Conservation (phyloP, 2,797 vertebrate genomes). For the Psittacula derbiana region DNA sequence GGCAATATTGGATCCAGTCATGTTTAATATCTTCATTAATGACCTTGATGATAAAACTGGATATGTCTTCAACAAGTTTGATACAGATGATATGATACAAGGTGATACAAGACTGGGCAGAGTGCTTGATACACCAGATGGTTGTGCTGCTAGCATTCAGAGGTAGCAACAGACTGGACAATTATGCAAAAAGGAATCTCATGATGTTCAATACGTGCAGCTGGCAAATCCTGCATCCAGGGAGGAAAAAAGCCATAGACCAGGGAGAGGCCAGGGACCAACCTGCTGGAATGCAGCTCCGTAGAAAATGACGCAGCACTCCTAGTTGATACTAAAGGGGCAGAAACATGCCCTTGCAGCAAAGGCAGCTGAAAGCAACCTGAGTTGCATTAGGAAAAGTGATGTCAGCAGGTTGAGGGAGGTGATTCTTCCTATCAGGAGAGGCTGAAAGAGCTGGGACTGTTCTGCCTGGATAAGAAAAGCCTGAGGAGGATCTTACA, state of each 20-base stretch:
- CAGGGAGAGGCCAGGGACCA: neutral
- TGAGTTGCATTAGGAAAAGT: neutral
- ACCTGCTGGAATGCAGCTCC: neutral
- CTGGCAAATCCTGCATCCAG: neutral
- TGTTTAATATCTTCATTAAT: neutral
- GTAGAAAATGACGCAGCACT: neutral
- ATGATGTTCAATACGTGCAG: neutral
- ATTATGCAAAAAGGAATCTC: neutral
- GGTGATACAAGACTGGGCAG: neutral
- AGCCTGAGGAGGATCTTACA: neutral
- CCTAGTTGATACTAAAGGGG: neutral
- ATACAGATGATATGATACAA: neutral
- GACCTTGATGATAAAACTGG: neutral
- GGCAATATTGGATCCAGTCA: neutral
- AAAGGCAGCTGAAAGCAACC: neutral
- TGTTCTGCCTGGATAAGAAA: neutral
- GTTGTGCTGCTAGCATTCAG: neutral
- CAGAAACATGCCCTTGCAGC: neutral
- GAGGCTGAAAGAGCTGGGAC: neutral
- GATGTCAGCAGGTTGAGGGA: neutral
- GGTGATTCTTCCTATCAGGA: neutral
- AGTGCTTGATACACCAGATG: neutral
- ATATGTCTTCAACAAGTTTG: neutral
- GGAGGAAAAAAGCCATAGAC: neutral
- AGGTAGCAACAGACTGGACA: neutral